Conservation (phyloP, 1,140 invertebrate species). For the Temnothorax curvispinosus region DNA sequence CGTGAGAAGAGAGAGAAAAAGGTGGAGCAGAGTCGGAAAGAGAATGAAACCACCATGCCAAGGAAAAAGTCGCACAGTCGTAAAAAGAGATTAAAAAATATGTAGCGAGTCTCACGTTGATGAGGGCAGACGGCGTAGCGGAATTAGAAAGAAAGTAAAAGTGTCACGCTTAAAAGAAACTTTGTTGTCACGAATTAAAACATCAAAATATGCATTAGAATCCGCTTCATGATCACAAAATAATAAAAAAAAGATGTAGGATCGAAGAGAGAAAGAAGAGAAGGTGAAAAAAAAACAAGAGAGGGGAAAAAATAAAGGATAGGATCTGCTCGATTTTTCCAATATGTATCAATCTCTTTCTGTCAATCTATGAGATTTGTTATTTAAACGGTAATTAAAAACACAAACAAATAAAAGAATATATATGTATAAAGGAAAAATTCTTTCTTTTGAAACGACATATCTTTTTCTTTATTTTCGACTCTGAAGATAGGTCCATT, state of each 20-base stretch:
- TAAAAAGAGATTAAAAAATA: conserved; percentile 1
- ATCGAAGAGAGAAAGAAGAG: neutral
- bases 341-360: neutral
- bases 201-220: neutral
- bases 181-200: neutral
- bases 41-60: conserved; percentile 17
- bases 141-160: neutral
- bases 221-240: neutral
- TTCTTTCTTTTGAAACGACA: neutral
- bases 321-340: neutral
- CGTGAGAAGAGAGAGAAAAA: neutral
- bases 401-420: neutral
- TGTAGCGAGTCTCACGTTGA: neutral
- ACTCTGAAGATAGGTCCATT: neutral
- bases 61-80: neutral
- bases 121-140: neutral
- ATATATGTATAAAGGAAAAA: neutral
- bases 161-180: neutral
- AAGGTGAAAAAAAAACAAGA: neutral
- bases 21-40: neutral
- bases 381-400: neutral
- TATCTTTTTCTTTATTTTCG: neutral
- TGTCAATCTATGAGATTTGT: neutral
- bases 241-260: neutral
- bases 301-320: neutral